phyloP scores from a whole-genome alignment of 1,140 invertebrate species.

The Heliothis subflexa region DNA sequence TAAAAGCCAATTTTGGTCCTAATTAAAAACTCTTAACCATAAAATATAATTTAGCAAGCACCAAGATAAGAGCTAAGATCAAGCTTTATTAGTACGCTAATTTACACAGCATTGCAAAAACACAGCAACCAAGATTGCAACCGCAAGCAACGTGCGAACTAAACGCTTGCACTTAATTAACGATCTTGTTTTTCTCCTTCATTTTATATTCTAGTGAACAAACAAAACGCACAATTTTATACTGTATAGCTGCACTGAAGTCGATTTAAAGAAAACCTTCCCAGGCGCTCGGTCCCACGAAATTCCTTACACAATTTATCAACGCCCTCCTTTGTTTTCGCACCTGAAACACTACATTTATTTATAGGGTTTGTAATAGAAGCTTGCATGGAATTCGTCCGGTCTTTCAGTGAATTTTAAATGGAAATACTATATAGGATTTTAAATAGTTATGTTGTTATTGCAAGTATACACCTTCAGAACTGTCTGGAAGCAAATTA shows the following conservation, averaged over 20 bases:
- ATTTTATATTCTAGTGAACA: background rate
- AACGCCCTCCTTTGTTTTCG: slow-evolving; percentile 35
- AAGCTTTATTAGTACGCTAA: background rate
- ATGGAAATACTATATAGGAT: background rate
- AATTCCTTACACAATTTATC: slow-evolving; percentile 37
- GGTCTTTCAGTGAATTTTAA: background rate
- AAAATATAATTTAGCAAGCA: no score
- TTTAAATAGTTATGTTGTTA: background rate
- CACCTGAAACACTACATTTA: slow-evolving; percentile 33
- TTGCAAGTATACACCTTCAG: no score
- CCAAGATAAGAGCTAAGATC: background rate
- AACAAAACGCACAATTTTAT: slow-evolving; percentile 10
- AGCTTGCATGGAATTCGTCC: background rate
- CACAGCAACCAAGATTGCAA: background rate
- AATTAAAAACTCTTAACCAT: no score
- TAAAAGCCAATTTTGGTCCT: no score
- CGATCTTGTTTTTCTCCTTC: background rate
- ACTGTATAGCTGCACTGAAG: slow-evolving; percentile 6
- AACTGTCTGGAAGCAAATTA: no score
- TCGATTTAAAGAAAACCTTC: slow-evolving; percentile 28
- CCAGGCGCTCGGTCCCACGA: background rate
- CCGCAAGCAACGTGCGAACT: background rate
- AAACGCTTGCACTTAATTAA: slow-evolving; percentile 21
- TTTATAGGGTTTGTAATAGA: slow-evolving; percentile 15
- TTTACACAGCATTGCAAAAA: background rate